These are phyloP conservation scores for Drosophila austrosaltans DNA, from an alignment of 2,888 invertebrate species.

Conservation along the genomic window DNA sequence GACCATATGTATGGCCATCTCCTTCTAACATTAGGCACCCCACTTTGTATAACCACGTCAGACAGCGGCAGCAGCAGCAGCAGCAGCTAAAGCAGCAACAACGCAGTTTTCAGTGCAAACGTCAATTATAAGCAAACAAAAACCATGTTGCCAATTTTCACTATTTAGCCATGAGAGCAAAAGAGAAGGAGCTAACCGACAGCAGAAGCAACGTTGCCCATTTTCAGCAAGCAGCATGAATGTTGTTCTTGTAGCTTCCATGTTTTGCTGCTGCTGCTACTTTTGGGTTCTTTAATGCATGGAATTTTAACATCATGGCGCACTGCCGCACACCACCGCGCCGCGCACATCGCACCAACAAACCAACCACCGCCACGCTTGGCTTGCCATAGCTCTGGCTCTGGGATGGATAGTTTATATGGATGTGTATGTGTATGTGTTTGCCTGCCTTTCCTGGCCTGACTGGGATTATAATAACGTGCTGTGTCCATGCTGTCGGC, in stretches of 20 bases:
- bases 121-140: slow-evolving; percentile 76
- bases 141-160: slow-evolving; percentile 67
- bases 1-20: slow-evolving; percentile 53
- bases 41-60: slow-evolving; percentile 73
- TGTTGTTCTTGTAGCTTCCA: slow-evolving; percentile 68
- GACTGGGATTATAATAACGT: slow-evolving; percentile 74
- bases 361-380: slow-evolving; percentile 25
- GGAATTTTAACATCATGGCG: slow-evolving; percentile 72
- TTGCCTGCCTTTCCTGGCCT: slow-evolving; percentile 59
- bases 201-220: slow-evolving; percentile 63
- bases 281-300: slow-evolving; percentile 57
- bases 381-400: slow-evolving; percentile 6
- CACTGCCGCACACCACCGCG: slow-evolving; percentile 10
- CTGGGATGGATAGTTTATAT: slow-evolving; percentile 4
- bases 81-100: slow-evolving; percentile 17
- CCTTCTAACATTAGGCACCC: slow-evolving; percentile 61
- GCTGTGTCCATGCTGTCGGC: slow-evolving; percentile 53
- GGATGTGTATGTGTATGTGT: not conserved
- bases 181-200: slow-evolving; percentile 9
- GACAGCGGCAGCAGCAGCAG: slow-evolving; percentile 53
- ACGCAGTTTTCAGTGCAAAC: slow-evolving; percentile 70
- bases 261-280: slow-evolving; percentile 49
- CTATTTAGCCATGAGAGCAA: slow-evolving; percentile 22
- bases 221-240: slow-evolving; percentile 61
- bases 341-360: slow-evolving; percentile 29